Evolutionary conservation across 2,888 invertebrate species (phyloP).

Genomic region (Catocala fraxini): DNA sequence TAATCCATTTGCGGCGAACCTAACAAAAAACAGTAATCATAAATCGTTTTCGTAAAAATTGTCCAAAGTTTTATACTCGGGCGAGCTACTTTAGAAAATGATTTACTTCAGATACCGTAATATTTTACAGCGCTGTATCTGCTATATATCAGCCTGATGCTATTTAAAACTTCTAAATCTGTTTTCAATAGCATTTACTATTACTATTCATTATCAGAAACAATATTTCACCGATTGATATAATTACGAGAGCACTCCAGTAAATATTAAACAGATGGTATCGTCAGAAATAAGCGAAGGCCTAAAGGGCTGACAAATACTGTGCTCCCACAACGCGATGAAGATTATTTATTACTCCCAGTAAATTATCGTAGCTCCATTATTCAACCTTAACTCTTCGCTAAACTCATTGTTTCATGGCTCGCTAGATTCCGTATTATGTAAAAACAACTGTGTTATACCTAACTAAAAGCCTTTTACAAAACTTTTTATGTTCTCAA

Average conservation of each 20-base stretch:
- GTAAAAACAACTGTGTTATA: constrained; percentile 34
- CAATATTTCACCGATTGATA: constrained; percentile 6
- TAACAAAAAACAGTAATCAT: no score
- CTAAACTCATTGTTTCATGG: constrained; percentile 42
- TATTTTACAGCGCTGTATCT: neutral
- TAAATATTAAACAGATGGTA: constrained; percentile 25
- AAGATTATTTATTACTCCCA: constrained; percentile 48
- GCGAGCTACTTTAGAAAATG: no score
- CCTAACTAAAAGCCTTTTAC: constrained; percentile 31
- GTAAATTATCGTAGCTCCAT: constrained; percentile 46
- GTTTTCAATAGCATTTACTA: neutral
- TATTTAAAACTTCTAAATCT: no score
- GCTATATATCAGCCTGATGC: no score
- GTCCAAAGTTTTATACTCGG: no score
- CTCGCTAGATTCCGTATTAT: constrained; percentile 28
- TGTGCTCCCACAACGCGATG: constrained; percentile 34
- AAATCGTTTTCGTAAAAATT: no score
- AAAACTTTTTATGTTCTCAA: constrained; percentile 23
- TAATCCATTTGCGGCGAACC: no score
- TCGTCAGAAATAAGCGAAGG: constrained; percentile 22
- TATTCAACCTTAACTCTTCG: constrained; percentile 43
- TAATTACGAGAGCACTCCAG: constrained; percentile 8
- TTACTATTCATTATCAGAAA: neutral
- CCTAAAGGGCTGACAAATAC: constrained; percentile 41
- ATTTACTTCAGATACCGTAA: neutral